Base-by-base conservation (phyloP, 1,140 invertebrate genomes). In the Hycleus cichorii region DNA sequence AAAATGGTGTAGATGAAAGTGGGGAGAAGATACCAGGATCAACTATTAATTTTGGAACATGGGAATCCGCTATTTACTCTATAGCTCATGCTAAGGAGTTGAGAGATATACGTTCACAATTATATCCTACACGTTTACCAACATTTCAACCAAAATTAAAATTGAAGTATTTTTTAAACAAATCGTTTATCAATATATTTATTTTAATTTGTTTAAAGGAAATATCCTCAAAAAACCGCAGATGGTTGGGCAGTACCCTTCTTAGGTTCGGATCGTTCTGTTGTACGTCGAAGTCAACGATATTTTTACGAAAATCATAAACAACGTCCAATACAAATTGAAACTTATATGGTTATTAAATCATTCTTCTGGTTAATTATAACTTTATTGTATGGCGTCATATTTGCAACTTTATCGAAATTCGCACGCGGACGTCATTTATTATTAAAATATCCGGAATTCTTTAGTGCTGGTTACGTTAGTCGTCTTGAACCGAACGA, bases 21-120 rank as follows among this genome's bases (percentile, higher is more conserved):
- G 49, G 57, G 32, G 2, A 42, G 0, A 58, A 67, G 39, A 47
- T 50, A 27, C 52, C 64, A 47, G 75, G 75, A 39, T 56, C 71
- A 9, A 9, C 62, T 4, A 40, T 88, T 1, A 85, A 93, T 74
- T 88, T 83, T 70, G 91, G 84, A 11, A 95, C 91, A 9, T 93
- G 88, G 84, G 83, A 91, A 64, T 91, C 89, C 0, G 80, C 85
- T 1, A 80, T 95, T 40, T 75, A 91, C 75, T 84, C 88, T 9
- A 67, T 91, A 50, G 81, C 83, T 4, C 74, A 88, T 70, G 63
- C 69, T 1, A 66, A 78, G 50, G 84, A 93, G 67, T 69, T 93
- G 40, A 71, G 71, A 3, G 68, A 66, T 5, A 67, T 93, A 4
- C 78, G 89, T 32, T 72, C 75, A 10, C 76, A 88, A 64, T 70